Percentiles rank a stretch among this genome's conserved stretches.
These are phyloP conservation scores for Argopecten irradians DNA, from an alignment of 1,140 invertebrate species.

Conservation along the genomic window DNA sequence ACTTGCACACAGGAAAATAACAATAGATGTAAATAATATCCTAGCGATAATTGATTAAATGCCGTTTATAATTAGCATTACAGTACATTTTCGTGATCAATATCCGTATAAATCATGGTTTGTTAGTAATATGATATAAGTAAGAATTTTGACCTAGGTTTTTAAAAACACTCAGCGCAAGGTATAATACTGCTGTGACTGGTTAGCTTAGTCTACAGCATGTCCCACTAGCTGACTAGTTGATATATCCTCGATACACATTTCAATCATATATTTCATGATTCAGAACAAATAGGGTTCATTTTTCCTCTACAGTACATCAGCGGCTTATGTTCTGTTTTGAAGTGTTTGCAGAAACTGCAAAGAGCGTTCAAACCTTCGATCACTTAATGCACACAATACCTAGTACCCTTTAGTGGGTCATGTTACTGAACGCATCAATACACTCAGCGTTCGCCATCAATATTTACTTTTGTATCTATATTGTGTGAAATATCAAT, in stretches of 20 bases:
- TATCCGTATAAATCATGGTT: neutral
- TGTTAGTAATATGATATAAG: neutral
- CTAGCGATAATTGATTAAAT: too few relatives aligned
- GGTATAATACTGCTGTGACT: neutral
- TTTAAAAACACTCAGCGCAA: neutral
- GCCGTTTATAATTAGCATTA: neutral
- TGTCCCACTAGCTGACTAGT: neutral
- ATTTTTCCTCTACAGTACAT: neutral
- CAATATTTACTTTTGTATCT: neutral
- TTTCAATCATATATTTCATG: too few relatives aligned
- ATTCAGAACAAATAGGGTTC: neutral
- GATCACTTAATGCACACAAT: too few relatives aligned
- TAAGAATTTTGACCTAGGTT: neutral
- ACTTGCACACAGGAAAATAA: neutral
- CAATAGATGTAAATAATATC: neutral
- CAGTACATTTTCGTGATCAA: neutral
- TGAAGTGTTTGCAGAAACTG: neutral
- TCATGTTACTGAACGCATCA: neutral
- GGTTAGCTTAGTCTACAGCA: neutral
- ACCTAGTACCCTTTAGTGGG: neutral
- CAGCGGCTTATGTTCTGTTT: neutral
- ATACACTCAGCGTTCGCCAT: neutral
- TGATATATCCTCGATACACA: neutral
- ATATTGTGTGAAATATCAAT: neutral
- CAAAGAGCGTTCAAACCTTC: too few relatives aligned